These are phyloP conservation scores for Larimichthys polyactis DNA, from an alignment of 2,113 vertebrate genomes.

Conservation along the genomic window DNA sequence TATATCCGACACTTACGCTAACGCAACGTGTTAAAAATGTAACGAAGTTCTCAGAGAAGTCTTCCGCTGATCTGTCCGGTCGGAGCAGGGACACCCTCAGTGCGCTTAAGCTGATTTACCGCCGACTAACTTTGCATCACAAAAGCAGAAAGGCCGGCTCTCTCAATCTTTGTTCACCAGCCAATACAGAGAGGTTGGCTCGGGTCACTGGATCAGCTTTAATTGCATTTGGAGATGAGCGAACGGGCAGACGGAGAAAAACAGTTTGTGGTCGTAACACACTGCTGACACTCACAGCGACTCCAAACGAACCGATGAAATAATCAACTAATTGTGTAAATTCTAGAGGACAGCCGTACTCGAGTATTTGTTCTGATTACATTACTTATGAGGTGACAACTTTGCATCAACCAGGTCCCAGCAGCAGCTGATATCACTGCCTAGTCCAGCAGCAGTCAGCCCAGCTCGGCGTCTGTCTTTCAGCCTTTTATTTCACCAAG, in stretches of 20 bases:
- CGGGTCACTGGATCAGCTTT: conserved; percentile 38
- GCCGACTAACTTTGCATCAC: conserved; percentile 61
- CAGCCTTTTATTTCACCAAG: too few species aligned
- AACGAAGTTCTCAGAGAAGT: conserved; percentile 12
- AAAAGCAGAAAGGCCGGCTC: conserved; percentile 58
- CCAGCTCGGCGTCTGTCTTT: too few species aligned
- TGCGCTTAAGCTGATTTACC: conserved; percentile 57
- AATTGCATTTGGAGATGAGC: conserved; percentile 48
- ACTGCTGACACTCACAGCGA: background rate
- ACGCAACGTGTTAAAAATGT: too few species aligned
- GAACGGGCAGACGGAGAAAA: conserved; percentile 31
- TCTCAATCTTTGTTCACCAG: conserved; percentile 48
- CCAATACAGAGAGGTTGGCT: conserved; percentile 59
- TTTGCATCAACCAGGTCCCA: too few species aligned
- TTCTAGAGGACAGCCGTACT: too few species aligned
- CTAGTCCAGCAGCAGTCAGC: too few species aligned
- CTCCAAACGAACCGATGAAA: background rate
- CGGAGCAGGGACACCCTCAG: conserved; percentile 44
- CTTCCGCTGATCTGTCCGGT: conserved; percentile 41
- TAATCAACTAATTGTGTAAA: too few species aligned
- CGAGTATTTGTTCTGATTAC: too few species aligned
- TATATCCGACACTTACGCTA: too few species aligned
- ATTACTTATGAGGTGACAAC: too few species aligned
- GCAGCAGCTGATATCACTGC: too few species aligned
- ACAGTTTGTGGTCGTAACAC: background rate